A percentile compares a stretch with the other conserved stretches of the same genome.
Evolutionary conservation across 2,113 vertebrate genomes (phyloP).

Genomic region (Ibidorhyncha struthersii): DNA sequence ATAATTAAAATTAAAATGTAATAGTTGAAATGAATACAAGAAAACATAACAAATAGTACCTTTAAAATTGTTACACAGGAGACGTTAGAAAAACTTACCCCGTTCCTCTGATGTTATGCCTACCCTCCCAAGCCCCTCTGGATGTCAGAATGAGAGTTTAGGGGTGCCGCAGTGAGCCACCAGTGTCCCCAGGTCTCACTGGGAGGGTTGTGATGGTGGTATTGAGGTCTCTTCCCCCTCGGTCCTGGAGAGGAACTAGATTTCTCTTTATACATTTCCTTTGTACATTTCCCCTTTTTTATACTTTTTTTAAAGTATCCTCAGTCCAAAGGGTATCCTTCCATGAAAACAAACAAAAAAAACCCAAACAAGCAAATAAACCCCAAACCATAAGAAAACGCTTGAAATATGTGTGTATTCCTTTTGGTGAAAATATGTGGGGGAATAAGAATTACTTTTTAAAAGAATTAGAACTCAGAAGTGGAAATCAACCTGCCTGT

Average conservation of each 20-base stretch:
- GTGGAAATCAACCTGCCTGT: neutral
- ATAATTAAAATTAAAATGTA: neutral
- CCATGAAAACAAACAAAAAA: neutral
- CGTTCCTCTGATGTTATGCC: neutral
- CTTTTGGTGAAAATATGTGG: neutral
- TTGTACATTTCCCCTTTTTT: neutral
- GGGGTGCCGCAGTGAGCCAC: fast-evolving
- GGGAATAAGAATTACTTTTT: neutral
- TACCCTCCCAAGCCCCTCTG: neutral
- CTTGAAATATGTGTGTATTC: neutral
- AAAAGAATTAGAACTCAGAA: neutral
- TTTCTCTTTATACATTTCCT: neutral
- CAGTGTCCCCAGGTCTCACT: neutral
- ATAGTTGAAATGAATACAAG: neutral
- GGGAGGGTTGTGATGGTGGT: neutral
- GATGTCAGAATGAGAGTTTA: neutral
- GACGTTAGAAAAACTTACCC: neutral
- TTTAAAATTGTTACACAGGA: neutral
- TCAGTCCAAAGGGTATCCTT: neutral
- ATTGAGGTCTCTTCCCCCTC: neutral
- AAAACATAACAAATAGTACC: neutral
- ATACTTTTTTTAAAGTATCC: neutral
- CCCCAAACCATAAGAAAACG: neutral
- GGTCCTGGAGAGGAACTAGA: neutral
- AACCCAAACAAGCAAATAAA: no score